Base-by-base conservation (phyloP, 2,797 vertebrate genomes). In the Pantherophis vulpinus region DNA sequence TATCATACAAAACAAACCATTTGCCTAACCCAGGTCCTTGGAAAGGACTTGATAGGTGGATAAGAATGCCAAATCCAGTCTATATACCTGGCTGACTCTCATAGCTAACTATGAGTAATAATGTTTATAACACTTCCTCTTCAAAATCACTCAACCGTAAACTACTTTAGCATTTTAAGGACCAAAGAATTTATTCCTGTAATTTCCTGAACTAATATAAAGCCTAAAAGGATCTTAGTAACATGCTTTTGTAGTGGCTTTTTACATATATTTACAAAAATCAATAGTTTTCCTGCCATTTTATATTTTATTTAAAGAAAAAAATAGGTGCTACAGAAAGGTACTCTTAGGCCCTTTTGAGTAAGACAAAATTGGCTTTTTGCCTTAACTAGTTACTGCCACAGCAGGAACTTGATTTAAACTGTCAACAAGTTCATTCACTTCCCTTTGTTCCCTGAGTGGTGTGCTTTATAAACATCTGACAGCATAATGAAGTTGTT, bases 321-420 rank as follows among this genome's bases (percentile, higher is more conserved):
- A 94, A 94, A 7, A 87, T 79, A 94, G 74, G 47, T 93, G 79
- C 47, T 83, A 27, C 0, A 5, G 56, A 87, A 94, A 54, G 0
- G 0, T 14, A 93, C 88, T 70, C 92, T 90, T 0, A 0, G 91
- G 93, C 86, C 93, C 32, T 1, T 23, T 2, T 86, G 58, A 91
- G 18, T 91, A 56, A 60, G 29, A 8, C 91, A 86, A 63, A 93
- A 79, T 2, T 10, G 0, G 89, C 37, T 4, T 18, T 55, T 20
- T 42, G 86, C 27, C 74, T n/a, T 37, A 42, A 74, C 37, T 58
- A 91, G 86, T 47, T 87, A 89, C 63, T 11, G n/a, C 89, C 8
- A 0, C 0, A 86, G 0, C 1, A 0, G 14, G 60, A 0, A 0
- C 27, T 42, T 0, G 0, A 79, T 6, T 56, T 1, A 20, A 13